Evolutionary conservation across 2,797 vertebrate genomes (phyloP), one percentile per base, ranked within the genome.

Genomic region (Hydrophis major): DNA sequence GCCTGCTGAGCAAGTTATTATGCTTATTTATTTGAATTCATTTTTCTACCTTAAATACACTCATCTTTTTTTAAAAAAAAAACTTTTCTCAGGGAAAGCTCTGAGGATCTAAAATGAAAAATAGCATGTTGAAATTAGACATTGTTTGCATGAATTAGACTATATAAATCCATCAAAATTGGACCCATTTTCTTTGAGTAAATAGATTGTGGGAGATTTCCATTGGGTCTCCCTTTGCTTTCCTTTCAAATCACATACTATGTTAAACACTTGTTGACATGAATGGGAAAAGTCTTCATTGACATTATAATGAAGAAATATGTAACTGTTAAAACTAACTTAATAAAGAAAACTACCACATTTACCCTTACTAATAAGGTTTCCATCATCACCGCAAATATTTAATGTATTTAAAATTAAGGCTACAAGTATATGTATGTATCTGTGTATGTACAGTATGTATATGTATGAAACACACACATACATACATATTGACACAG

Each of bases 11-110:
- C 97, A 98, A 98, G 96, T 98, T 97, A 97, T 98, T 96, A 97
- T 97, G 97, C 97, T 98, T 98, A 98, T 98, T 98, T 98, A 98
- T 98, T 98, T 98, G 97, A 98, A 97, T 97, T 97, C 96, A 96
- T 97, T 97, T 97, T 97, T 96, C 95, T 95, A 96, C 94, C 95
- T 96, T 97, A 97, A 98, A 96, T 97, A 97, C 96, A 96, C 96
- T 97, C 94, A 96, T 97, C 97, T 97, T 97, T 93, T 93, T 61
- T 27, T 1, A 3, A 50, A 92, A 59, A 94, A 97, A 94, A 97
- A 93, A 96, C 96, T 95, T 95, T 97, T 98, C 97, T 98, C 96
- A 97, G 96, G 96, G 97, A 97, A 97, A 97, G 92, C 92, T 94
- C 95, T 95, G 94, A 95, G 86, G 95, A 94, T 96, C 94, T 95